Evolutionary conservation across 2,888 invertebrate genomes (phyloP), one percentile per base, ranked within the genome.

Genomic region (Phalera bucephala): DNA sequence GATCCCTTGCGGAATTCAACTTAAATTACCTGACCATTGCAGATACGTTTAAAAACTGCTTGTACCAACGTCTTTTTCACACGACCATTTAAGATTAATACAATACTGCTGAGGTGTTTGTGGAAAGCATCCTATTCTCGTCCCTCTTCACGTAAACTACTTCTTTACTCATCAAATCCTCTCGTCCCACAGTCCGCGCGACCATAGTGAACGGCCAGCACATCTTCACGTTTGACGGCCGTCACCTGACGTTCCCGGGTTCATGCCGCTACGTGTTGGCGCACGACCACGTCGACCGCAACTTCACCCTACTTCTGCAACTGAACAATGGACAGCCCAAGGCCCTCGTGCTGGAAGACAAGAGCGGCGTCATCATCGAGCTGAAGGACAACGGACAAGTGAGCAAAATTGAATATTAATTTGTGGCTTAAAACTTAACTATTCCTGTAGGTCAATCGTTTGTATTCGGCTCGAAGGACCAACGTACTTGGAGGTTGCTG

Each of bases 171-270:
- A 21, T 2, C 10, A 10, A 21, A 20, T 2, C 21, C 21, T n/a
- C 19, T 15, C 13, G 3, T 21, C 7, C 76, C 79, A 20, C 88
- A 92, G 94, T 94, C 39, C 89, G 91, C 31, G 97, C 94, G 5
- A 91, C 93, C 21, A 74, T 97, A 2, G 90, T 94, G 7, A 95
- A 96, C 68, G 95, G 95, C 1, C 94, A 95, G 62, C 95, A 97
- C 80, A 92, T 96, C 77, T 95, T 96, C 82, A 97, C 96, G 0
- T 97, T 97, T 80, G 98, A 98, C 77, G 95, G 95, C 0, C 93
- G 93, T 53, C 94, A 96, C 71, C 85, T 94, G 51, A 93, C 94
- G 4, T 94, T 96, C 91, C 93, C 94, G 0, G 97, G 96, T 22
- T 91, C 91, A 31, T 98, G 98, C 88, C 94, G 94, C 67, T 97